Conservation (phyloP, 2,797 vertebrate genomes). For the Anomalospiza imberbis region DNA sequence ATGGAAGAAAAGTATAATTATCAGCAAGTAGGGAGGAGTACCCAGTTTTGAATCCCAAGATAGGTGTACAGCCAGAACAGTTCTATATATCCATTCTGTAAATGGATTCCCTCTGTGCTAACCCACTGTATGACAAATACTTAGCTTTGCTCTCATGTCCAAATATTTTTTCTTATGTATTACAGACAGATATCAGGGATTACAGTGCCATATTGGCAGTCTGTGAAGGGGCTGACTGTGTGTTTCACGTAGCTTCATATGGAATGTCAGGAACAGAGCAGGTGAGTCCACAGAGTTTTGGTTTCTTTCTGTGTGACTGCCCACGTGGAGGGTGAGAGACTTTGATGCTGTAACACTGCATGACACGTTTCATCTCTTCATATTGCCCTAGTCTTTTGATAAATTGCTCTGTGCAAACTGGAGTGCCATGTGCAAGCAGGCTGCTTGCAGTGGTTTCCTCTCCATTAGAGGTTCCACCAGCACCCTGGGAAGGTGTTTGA, state of each 20-base stretch:
- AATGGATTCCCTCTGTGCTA: not conserved
- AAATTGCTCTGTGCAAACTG: not conserved
- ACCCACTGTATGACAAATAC: not conserved
- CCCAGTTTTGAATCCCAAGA: not conserved
- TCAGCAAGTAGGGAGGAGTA: not conserved
- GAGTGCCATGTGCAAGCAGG: not conserved
- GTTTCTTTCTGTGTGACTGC: constrained; percentile 55
- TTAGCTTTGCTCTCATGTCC: not conserved
- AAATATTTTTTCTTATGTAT: not conserved
- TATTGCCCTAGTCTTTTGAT: not conserved
- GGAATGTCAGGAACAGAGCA: constrained; percentile 92
- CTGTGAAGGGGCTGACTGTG: constrained; percentile 86
- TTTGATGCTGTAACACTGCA: not conserved
- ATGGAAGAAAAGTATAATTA: not conserved
- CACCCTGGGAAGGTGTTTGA: not conserved
- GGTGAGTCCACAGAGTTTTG: constrained; percentile 70
- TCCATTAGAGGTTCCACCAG: not conserved
- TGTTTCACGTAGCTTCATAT: constrained; percentile 91
- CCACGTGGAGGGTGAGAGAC: constrained; percentile 60
- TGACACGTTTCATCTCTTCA: not conserved
- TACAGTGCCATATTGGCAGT: constrained; percentile 79
- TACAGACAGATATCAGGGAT: constrained; percentile 88
- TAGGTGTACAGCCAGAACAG: not conserved
- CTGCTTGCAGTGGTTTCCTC: not conserved
- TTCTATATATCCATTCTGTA: not conserved